These are phyloP conservation scores for Sorex fumeus DNA, from an alignment of 2,113 vertebrate genomes.

Conservation along the genomic window DNA sequence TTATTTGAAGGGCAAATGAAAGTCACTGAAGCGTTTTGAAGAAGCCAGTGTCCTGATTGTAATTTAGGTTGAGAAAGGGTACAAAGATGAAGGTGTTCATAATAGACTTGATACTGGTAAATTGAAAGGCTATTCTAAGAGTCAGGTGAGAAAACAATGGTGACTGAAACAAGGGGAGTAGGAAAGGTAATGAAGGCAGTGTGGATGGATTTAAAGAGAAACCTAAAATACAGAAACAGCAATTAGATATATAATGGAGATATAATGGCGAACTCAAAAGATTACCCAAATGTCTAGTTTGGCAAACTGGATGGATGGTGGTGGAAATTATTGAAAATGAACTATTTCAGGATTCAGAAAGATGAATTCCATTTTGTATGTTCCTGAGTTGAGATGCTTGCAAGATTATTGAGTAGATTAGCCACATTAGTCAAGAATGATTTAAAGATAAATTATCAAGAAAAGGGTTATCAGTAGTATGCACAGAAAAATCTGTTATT, in stretches of 20 bases:
- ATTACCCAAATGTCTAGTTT: not conserved
- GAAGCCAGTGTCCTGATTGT: not conserved
- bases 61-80: not conserved
- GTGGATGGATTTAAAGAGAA: not conserved
- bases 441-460: not conserved
- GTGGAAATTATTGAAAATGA: not conserved
- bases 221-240: not conserved
- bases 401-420: not conserved
- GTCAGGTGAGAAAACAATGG: not conserved
- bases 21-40: conserved; percentile 36
- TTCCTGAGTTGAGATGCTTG: not conserved
- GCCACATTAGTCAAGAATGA: not conserved
- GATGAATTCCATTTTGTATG: not conserved
- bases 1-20: not conserved
- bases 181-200: not conserved
- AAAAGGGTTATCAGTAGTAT: too few species aligned
- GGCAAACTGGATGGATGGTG: not conserved
- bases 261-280: not conserved
- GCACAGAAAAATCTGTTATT: not conserved
- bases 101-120: not conserved
- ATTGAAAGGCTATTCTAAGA: not conserved
- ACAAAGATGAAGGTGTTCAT: not conserved
- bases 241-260: not conserved
- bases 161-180: not conserved
- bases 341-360: not conserved